A percentile compares a stretch with the other conserved stretches of the same genome.
These are phyloP conservation scores for Calidris pugnax DNA, from an alignment of 2,113 vertebrate species.

Conservation along the genomic window DNA sequence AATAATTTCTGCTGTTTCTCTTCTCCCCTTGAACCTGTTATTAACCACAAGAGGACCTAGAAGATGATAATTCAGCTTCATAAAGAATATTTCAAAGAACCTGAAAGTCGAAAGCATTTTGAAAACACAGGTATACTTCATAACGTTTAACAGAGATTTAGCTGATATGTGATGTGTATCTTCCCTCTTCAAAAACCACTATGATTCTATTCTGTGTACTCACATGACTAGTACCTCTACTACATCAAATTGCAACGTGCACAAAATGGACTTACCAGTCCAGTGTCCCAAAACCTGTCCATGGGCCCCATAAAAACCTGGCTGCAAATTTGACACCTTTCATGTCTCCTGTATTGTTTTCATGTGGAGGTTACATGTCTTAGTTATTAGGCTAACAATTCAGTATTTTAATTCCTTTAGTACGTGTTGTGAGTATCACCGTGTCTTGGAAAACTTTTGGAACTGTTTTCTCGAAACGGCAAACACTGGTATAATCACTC, in stretches of 20 bases:
- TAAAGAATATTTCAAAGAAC: neutral
- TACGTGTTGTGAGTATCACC: neutral
- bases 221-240: neutral
- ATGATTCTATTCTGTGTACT: neutral
- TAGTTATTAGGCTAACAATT: neutral
- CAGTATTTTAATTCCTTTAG: neutral
- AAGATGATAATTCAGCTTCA: neutral
- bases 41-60: neutral
- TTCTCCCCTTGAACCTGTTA: neutral
- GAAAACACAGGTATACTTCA: neutral
- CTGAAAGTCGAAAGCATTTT: neutral
- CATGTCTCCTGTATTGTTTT: neutral
- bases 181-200: neutral
- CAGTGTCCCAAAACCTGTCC: neutral
- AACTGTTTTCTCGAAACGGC: neutral
- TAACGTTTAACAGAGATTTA: neutral
- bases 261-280: neutral
- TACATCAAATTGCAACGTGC: neutral
- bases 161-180: neutral
- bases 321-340: neutral
- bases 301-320: neutral
- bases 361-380: neutral
- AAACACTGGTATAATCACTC: neutral
- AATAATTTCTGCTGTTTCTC: neutral
- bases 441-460: neutral